These are phyloP conservation scores for Episyrphus balteatus DNA, from an alignment of 1,140 invertebrate species.

Conservation along the genomic window DNA sequence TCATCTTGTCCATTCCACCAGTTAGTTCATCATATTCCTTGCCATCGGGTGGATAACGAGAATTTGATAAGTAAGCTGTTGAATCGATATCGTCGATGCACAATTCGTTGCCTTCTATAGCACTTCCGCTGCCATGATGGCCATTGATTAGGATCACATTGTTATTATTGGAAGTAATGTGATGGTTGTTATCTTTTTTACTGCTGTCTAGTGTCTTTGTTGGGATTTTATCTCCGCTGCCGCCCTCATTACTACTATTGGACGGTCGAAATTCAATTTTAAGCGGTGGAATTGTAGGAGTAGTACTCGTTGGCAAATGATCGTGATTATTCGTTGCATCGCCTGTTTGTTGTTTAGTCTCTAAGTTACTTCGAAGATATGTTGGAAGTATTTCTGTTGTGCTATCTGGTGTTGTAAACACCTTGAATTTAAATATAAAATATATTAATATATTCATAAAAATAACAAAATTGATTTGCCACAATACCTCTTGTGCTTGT, in stretches of 20 bases:
- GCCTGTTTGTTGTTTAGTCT: too few relatives aligned
- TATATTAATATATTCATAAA: neutral
- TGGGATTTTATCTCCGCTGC: too few relatives aligned
- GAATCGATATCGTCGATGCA: constrained; percentile 26
- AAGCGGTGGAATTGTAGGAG: too few relatives aligned
- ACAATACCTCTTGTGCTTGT: constrained; percentile 49
- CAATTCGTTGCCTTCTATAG: constrained; percentile 6
- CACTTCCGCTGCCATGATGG: constrained; percentile 2
- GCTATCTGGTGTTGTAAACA: constrained; percentile 2
- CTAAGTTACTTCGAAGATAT: too few relatives aligned
- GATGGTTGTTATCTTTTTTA: constrained; percentile 5
- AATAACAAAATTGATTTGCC: neutral
- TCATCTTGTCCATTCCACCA: constrained; percentile 18
- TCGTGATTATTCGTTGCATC: neutral
- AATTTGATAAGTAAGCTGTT: constrained; percentile 23
- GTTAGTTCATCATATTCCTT: constrained; percentile 57
- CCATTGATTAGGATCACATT: neutral
- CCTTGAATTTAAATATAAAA: neutral
- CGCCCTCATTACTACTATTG: too few relatives aligned
- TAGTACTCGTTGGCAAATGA: neutral
- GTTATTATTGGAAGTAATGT: constrained; percentile 10
- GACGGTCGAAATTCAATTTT: too few relatives aligned
- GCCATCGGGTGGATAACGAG: constrained; percentile 53
- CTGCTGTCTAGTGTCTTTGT: neutral
- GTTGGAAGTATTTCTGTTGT: constrained; percentile 1